These are phyloP conservation scores for Drosophila parabipectinata DNA, from an alignment of 1,140 invertebrate genomes.

Conservation along the genomic window DNA sequence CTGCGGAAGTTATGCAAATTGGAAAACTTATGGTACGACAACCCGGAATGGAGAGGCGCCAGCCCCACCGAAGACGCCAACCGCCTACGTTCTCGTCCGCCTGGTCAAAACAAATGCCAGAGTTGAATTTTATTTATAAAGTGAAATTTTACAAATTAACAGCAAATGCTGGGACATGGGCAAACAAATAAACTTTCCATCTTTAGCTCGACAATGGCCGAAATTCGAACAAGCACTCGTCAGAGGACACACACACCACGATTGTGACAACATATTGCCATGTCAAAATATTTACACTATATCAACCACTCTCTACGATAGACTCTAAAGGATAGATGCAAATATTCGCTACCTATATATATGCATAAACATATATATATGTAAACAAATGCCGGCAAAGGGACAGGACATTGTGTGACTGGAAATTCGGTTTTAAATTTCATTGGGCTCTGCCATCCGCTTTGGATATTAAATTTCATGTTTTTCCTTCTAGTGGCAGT, in stretches of 20 bases:
- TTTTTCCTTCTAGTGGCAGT: constrained; percentile 53
- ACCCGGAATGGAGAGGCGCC: constrained; percentile 7
- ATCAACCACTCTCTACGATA: constrained; percentile 49
- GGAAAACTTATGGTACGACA: constrained; percentile 66
- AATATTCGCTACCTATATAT: constrained; percentile 4
- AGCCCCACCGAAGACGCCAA: constrained; percentile 8
- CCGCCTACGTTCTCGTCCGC: constrained; percentile 20
- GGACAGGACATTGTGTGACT: constrained; percentile 37
- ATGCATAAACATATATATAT: not conserved
- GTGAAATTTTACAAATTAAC: constrained; percentile 80
- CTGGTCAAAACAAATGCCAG: constrained; percentile 43
- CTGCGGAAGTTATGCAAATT: constrained; percentile 74
- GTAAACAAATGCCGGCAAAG: constrained; percentile 2
- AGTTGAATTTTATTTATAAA: constrained; percentile 69
- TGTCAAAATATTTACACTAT: constrained; percentile 80
- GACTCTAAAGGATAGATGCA: constrained; percentile 3
- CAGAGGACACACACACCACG: constrained; percentile 28
- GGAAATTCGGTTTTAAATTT: constrained; percentile 71
- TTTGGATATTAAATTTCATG: constrained; percentile 70
- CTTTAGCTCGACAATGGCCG: constrained; percentile 38
- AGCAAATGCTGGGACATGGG: constrained; percentile 62
- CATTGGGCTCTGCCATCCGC: constrained; percentile 56
- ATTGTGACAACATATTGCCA: constrained; percentile 68
- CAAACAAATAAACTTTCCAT: constrained; percentile 61
- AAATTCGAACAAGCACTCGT: constrained; percentile 37